Conservation (phyloP, 2,888 invertebrate genomes). For the Cheilosia scutellata region DNA sequence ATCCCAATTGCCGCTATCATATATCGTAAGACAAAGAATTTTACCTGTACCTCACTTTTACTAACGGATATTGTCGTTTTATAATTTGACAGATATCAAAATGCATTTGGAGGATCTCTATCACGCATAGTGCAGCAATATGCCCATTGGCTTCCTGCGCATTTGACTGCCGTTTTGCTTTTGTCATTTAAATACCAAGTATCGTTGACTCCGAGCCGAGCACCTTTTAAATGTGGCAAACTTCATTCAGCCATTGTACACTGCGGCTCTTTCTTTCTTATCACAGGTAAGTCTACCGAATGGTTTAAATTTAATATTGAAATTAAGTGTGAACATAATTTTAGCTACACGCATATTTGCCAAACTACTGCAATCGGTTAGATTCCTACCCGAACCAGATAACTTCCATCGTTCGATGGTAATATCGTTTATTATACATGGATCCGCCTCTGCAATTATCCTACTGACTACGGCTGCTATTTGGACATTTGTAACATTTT, state of each 20-base stretch:
- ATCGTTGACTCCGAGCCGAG: constrained; percentile 81
- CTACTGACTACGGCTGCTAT: constrained; percentile 85
- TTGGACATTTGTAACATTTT: constrained; percentile 87
- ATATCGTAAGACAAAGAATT: constrained; percentile 85
- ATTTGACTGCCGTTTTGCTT: constrained; percentile 87
- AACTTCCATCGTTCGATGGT: constrained; percentile 81
- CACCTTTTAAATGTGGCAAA: constrained; percentile 84
- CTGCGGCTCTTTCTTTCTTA: constrained; percentile 84
- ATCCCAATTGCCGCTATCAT: constrained; percentile 89
- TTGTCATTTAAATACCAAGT: constrained; percentile 86
- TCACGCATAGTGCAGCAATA: constrained; percentile 89
- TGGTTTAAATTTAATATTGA: not conserved
- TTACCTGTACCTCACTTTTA: not conserved
- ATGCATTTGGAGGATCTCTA: constrained; percentile 86
- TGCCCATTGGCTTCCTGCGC: constrained; percentile 87
- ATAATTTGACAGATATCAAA: constrained; percentile 81
- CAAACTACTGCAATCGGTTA: constrained; percentile 73
- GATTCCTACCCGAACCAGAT: constrained; percentile 77
- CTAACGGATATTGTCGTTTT: not conserved
- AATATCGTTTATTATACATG: constrained; percentile 87
- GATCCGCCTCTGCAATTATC: constrained; percentile 87
- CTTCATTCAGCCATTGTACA: constrained; percentile 86
- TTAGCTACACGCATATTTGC: constrained; percentile 77
- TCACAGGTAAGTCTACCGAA: constrained; percentile 79
- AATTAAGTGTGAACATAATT: constrained; percentile 6